phyloP scores from a whole-genome alignment of 2,113 vertebrate species.

The Sinocyclocheilus maitianheensis region DNA sequence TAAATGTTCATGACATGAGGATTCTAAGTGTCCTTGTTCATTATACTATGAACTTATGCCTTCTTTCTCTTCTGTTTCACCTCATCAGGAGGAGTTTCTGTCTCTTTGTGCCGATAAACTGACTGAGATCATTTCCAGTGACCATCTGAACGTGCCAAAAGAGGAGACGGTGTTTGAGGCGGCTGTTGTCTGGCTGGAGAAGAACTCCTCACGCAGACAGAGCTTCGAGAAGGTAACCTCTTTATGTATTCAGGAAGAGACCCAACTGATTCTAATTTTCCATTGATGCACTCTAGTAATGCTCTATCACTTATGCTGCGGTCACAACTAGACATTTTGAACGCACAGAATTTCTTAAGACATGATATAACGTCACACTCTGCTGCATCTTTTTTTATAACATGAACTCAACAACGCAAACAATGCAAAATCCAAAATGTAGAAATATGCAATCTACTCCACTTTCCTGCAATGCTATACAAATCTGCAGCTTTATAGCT shows the following conservation, averaged over 20 bases:
- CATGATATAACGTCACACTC: background rate
- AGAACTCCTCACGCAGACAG: constrained; percentile 71
- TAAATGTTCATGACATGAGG: background rate
- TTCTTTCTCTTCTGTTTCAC: background rate
- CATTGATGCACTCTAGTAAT: background rate
- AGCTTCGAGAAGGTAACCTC: constrained; percentile 77
- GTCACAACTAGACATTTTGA: background rate
- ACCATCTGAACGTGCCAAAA: constrained; percentile 73
- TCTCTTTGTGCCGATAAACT: constrained; percentile 79
- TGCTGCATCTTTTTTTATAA: no score
- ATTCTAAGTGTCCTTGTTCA: background rate
- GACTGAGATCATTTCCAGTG: constrained; percentile 77
- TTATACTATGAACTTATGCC: background rate
- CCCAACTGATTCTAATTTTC: background rate
- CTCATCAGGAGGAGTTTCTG: constrained; percentile 77
- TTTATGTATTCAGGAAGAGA: no score
- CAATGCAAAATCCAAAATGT: no score
- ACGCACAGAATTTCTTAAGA: background rate
- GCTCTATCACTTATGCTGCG: background rate
- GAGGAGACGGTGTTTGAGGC: constrained; percentile 81
- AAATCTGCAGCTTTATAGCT: no score
- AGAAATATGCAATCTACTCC: no score
- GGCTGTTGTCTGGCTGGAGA: constrained; percentile 75
- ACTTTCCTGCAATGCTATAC: no score
- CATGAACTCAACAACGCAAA: no score